Evolutionary conservation across 2,888 invertebrate species (phyloP), one percentile per base, ranked within the genome.

Genomic region (Pollenia angustigena): DNA sequence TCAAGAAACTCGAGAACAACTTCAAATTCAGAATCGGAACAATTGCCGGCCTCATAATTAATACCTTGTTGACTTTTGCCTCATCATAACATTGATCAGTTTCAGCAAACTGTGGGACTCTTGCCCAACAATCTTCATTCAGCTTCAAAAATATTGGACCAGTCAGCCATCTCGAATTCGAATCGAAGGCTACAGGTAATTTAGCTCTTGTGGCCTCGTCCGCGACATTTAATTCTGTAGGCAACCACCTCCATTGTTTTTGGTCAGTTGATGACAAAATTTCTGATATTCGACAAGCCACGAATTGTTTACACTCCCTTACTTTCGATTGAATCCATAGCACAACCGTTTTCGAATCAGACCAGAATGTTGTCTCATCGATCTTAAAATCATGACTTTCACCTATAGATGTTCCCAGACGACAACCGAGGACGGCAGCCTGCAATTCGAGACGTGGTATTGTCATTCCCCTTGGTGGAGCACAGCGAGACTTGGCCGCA

Each of bases 251-350:
- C 88, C 89, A 90, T 4, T 78, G 58, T 7, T 2, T 6, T n/a
- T 56, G 46, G 0, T 10, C 18, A 12, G 75, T 48, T 1, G 16
- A 46, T 8, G 16, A 56, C 0, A 86, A 44, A 18, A 85, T 85
- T 76, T 85, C 85, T 1, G 88, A 60, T 14, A 85, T 52, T 56
- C 87, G 12, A 46, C 54, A 69, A 14, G 56, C 74, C 1, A 84
- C 81, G 42, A 80, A 83, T 44, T 48, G 71, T 60, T 85, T 81
- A 52, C 88, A 88, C 46, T 81, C 79, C 62, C 89, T 81, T 0
- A 85, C 69, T n/a, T 87, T 86, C n/a, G 89, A 89, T 54, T 84
- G 69, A 48, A 90, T 78, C 90, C 90, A 90, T 50, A 72, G 68
- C 18, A 89, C 48, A 44, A 56, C 71, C 7, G 56, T 58, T 72